Percentiles rank a stretch among this genome's conserved stretches.
phyloP scores from a whole-genome alignment of 1,140 invertebrate genomes.

The silkworm (Bombyx mori) region ASM3026992v2 NC_085110.1:15887501-15888000 shows the following conservation, averaged over 20 bases:
- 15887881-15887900: background rate
- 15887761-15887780: background rate
- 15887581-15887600: too few relatives aligned
- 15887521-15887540: too few relatives aligned
- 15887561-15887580: too few relatives aligned
- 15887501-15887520: too few relatives aligned
- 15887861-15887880: constrained; percentile 7
- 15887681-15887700: background rate
- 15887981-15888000: too few relatives aligned
- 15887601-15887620: too few relatives aligned
- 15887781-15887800: constrained; percentile 4
- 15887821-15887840: constrained; percentile 9
- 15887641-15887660: background rate
- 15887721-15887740: background rate
- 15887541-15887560: too few relatives aligned
- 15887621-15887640: background rate
- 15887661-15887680: background rate
- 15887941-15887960: too few relatives aligned
- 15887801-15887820: constrained; percentile 5
- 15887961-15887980: too few relatives aligned
- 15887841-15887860: constrained; percentile 13
- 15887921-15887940: too few relatives aligned
- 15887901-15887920: too few relatives aligned
- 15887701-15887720: background rate
- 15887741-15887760: background rate